Conservation (phyloP, 2,113 vertebrate genomes). For the Campylorhamphus procurvoides region DNA sequence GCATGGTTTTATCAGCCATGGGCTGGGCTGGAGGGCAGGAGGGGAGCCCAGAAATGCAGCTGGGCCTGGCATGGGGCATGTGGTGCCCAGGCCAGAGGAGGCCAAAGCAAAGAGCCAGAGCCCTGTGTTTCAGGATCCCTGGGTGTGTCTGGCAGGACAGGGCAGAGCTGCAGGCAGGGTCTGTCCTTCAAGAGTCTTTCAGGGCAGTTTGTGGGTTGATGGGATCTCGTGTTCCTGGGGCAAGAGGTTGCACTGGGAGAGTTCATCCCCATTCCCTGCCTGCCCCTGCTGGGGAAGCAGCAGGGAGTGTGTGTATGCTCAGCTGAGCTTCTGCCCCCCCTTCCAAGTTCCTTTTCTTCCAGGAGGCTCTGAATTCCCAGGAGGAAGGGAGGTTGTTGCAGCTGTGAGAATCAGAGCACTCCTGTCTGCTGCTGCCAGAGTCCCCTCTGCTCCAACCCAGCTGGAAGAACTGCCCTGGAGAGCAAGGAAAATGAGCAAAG, state of each 20-base stretch:
- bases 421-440: background rate
- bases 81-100: background rate
- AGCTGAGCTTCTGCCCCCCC: background rate
- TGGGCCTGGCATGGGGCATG: background rate
- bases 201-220: background rate
- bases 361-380: background rate
- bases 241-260: background rate
- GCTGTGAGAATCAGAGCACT: background rate
- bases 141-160: background rate
- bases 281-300: background rate
- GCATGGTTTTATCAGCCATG: background rate
- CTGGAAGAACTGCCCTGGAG: slow-evolving; percentile 18
- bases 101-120: background rate
- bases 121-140: background rate
- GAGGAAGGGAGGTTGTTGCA: background rate
- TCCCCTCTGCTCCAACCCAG: background rate
- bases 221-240: background rate
- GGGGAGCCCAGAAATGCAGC: background rate
- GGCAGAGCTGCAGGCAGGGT: background rate
- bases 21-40: background rate
- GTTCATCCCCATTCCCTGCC: fast-evolving
- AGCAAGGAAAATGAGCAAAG: background rate
- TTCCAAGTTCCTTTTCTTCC: background rate
- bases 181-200: background rate
- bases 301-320: background rate